Evolutionary conservation across 1,140 invertebrate genomes (phyloP), one percentile per base, ranked within the genome.

Genomic region (Atta colombica): DNA sequence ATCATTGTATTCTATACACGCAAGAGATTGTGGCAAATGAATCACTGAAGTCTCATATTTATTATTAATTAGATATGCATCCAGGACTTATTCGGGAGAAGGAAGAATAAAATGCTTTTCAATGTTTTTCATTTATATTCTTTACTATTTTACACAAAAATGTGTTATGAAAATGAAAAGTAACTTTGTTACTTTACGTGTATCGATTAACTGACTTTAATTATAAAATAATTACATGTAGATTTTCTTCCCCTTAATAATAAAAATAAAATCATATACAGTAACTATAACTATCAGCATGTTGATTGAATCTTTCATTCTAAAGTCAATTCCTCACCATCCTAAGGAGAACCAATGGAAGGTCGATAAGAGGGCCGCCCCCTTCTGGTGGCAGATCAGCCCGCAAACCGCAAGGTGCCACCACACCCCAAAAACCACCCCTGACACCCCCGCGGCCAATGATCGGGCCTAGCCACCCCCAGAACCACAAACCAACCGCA

Each of bases 401-500:
- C 93, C 93, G 94, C 94, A 95, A 95, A 94, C 94, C 95, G 94
- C 95, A 95, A 95, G 95, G 95, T 95, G 94, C 94, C 93, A 95
- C 94, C 94, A 95, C 94, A 95, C 94, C 94, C 94, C 93, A 93
- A 94, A 94, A 94, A 93, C 93, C 94, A 94, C 92, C 94, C 92
- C 91, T 84, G 93, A 92, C 93, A 95, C 94, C 94, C 95, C 93
- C 93, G 90, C 92, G 95, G 95, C 95, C 95, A 95, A 95, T 95
- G 95, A 95, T 95, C 94, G 93, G 92, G 92, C 94, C 94, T 94
- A 94, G 94, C 94, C 93, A 93, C 93, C 94, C 93, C 93, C 92
- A 94, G 93, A 78, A 95, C 94, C 95, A 88, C 95, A 95, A 95
- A 95, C 95, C 94, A 95, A 95, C 95, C 95, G 94, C 95, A 95